phyloP scores from a whole-genome alignment of 1,140 invertebrate genomes.

The Polypedilum pembai region DNA sequence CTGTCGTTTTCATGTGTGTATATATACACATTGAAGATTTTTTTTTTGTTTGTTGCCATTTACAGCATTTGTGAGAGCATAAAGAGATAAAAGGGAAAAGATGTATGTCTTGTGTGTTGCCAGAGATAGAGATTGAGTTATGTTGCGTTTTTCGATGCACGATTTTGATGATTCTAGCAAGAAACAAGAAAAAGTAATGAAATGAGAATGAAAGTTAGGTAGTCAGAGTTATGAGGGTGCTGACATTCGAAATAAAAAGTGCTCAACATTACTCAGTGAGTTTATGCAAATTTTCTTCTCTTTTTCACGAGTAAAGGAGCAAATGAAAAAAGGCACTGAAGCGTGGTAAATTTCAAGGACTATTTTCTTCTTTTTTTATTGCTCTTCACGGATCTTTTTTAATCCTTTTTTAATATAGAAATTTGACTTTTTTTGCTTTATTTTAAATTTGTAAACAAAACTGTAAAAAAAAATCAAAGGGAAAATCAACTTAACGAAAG shows the following conservation, averaged over 20 bases:
- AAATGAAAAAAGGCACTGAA: background rate
- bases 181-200: background rate
- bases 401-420: background rate
- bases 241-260: background rate
- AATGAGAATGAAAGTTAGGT: background rate
- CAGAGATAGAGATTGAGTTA: constrained; percentile 17
- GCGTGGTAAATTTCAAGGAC: constrained; percentile 16
- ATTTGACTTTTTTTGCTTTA: background rate
- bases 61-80: constrained; percentile 2
- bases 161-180: too few species aligned
- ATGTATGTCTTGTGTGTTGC: background rate
- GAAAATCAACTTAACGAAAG: too few species aligned
- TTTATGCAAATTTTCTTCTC: constrained; percentile 3
- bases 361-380: background rate
- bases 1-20: background rate
- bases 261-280: background rate
- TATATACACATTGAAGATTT: background rate
- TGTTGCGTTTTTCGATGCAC: background rate
- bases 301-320: background rate
- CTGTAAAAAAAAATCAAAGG: too few species aligned
- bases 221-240: background rate
- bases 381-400: background rate
- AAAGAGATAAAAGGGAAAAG: constrained; percentile 12
- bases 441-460: too few species aligned
- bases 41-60: constrained; percentile 3